These are phyloP conservation scores for Hirundo rustica DNA, from an alignment of 2,797 vertebrate species.

Conservation along the genomic window DNA sequence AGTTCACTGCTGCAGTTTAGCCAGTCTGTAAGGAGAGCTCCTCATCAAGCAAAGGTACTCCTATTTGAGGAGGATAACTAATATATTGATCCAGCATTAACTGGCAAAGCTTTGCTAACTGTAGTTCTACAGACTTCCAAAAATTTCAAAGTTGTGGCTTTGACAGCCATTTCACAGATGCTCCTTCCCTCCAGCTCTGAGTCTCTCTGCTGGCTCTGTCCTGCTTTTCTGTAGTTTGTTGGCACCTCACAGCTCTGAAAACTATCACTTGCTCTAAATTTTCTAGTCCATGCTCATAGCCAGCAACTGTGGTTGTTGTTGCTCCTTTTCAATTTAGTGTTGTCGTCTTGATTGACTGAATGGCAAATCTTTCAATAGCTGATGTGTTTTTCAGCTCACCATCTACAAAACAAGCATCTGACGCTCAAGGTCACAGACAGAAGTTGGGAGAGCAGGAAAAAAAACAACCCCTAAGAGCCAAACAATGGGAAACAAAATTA, in stretches of 20 bases:
- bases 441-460: not conserved
- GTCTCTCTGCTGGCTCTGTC: not conserved
- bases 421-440: not conserved
- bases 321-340: not conserved
- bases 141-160: not conserved
- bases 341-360: not conserved
- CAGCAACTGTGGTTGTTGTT: not conserved
- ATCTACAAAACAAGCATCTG: not conserved
- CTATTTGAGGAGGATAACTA: not conserved
- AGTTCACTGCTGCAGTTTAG: not conserved
- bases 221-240: not conserved
- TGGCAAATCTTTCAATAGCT: not conserved
- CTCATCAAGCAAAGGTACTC: not conserved
- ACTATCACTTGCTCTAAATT: not conserved
- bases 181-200: not conserved
- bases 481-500: not conserved
- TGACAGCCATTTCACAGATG: slow-evolving; percentile 18
- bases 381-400: not conserved
- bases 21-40: not conserved
- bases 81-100: not conserved
- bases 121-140: not conserved
- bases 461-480: not conserved
- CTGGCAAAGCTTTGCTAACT: not conserved
- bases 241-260: not conserved
- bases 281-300: not conserved